Evolutionary conservation across 2,888 invertebrate genomes (phyloP), one percentile per base, ranked within the genome.

Genomic region (Willowsia nigromaculata): DNA sequence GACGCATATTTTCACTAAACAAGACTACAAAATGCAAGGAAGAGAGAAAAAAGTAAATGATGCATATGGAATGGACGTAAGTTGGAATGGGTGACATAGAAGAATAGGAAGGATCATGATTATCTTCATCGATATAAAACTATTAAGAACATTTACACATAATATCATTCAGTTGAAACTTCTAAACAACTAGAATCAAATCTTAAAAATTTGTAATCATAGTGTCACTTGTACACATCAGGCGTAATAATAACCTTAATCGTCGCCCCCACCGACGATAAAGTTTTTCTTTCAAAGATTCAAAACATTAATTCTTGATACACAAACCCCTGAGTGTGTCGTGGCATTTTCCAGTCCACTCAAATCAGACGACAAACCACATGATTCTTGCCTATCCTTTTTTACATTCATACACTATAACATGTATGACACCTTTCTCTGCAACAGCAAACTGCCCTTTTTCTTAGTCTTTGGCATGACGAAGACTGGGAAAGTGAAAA

Each of bases 281-380:
- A 43, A 37, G 43, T 43, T 11, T 56, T 71, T 43, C 43, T 22
- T 1, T 27, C n/a, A 50, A 74, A 5, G 74, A 27, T 50, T 68
- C 30, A 74, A 74, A 74, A 50, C 30, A 50, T 47, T 83, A 65
- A 68, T 83, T 83, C 43, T 83, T 83, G 68, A 68, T 50, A 33
- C 50, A 50, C 50, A 65, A 83, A 83, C 50, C 50, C 33, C 83
- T 83, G 47, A 65, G 68, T 68, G 30, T n/a, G 43, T 40, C 43
- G 27, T 74, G 74, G 50, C 50, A 71, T 71, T 71, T 71, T 71
- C 43, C 43, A 71, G 25, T 0, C 40, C 27, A 74, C 27, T 74
- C 50, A 74, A 74, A 50, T 22, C 4, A 50, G 47, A 22, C 18
- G 74, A 0, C 0, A n/a, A 74, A 50, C 74, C 47, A 74, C 47